These are phyloP conservation scores for Gambusia affinis DNA, from an alignment of 2,113 vertebrate genomes.

Conservation along the genomic window DNA sequence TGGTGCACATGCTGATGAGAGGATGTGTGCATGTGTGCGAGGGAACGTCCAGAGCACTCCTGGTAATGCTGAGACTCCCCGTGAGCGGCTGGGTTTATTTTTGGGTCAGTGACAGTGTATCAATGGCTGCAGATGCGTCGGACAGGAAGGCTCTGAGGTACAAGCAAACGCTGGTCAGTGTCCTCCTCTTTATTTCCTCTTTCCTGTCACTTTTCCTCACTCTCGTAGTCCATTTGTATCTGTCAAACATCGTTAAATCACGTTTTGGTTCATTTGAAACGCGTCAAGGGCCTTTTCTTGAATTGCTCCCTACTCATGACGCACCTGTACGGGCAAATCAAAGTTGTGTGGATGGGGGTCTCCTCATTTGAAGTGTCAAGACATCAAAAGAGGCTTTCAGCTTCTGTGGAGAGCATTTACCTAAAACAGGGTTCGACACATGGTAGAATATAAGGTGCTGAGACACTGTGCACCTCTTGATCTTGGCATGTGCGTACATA, in stretches of 20 bases:
- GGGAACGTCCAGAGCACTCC: slow-evolving; percentile 42
- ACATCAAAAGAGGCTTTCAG: too few species aligned
- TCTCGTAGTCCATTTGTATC: not conserved
- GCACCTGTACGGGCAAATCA: slow-evolving; percentile 32
- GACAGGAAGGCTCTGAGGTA: slow-evolving; percentile 85
- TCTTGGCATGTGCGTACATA: slow-evolving; percentile 19
- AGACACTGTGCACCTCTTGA: slow-evolving; percentile 39
- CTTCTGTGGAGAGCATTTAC: slow-evolving; percentile 36
- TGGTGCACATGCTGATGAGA: slow-evolving; percentile 11
- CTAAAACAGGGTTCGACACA: slow-evolving; percentile 40
- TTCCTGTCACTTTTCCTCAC: not conserved
- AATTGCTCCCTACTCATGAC: slow-evolving; percentile 19
- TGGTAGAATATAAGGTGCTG: slow-evolving; percentile 46
- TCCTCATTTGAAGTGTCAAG: not conserved
- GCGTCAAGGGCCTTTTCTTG: not conserved
- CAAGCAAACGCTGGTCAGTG: slow-evolving; percentile 88
- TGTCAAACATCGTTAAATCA: not conserved
- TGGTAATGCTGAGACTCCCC: slow-evolving; percentile 77
- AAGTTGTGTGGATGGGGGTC: slow-evolving; percentile 15
- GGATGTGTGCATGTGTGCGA: slow-evolving; percentile 16
- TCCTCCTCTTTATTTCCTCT: slow-evolving; percentile 13
- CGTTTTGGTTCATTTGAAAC: not conserved
- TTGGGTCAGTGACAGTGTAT: slow-evolving; percentile 84
- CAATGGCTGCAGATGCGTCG: slow-evolving; percentile 87
- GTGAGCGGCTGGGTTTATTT: slow-evolving; percentile 77